phyloP scores from a whole-genome alignment of 1,140 invertebrate species.

The Apis laboriosa region DNA sequence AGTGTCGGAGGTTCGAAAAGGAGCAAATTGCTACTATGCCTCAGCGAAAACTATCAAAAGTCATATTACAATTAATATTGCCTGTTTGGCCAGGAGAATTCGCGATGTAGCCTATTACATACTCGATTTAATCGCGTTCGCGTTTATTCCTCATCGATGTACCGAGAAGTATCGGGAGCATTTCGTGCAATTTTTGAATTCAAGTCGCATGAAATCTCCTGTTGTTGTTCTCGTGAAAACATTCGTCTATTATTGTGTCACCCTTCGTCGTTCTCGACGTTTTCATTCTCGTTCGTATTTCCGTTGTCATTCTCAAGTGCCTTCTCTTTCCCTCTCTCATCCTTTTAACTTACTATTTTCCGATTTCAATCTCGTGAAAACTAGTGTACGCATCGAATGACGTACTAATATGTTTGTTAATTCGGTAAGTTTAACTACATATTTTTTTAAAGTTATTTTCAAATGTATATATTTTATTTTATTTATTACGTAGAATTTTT shows the following conservation, averaged over 20 bases:
- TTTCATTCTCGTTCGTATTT: slow-evolving; percentile 27
- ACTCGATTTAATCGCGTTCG: slow-evolving; percentile 24
- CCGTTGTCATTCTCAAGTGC: slow-evolving; percentile 54
- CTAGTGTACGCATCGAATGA: slow-evolving; percentile 26
- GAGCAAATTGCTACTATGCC: slow-evolving; percentile 57
- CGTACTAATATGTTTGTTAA: slow-evolving; percentile 38
- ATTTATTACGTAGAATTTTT: slow-evolving; percentile 6
- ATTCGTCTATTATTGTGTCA: slow-evolving; percentile 32
- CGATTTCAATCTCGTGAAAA: slow-evolving; percentile 33
- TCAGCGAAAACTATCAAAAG: slow-evolving; percentile 50
- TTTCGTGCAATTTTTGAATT: slow-evolving; percentile 50
- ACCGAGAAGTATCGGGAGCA: slow-evolving; percentile 52
- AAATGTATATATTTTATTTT: not conserved
- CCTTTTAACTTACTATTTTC: slow-evolving; percentile 35
- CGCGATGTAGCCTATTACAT: slow-evolving; percentile 63
- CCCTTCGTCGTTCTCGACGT: slow-evolving; percentile 36
- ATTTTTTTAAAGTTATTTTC: not conserved
- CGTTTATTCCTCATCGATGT: slow-evolving; percentile 62
- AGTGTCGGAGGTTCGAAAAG: slow-evolving; percentile 45
- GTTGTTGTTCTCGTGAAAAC: slow-evolving; percentile 25
- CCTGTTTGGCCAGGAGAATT: slow-evolving; percentile 44
- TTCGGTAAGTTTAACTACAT: slow-evolving; percentile 44
- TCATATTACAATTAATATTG: slow-evolving; percentile 46
- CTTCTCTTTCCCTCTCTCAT: slow-evolving; percentile 41
- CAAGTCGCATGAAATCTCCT: slow-evolving; percentile 53